Evolutionary conservation across 1,140 invertebrate species (phyloP).

Genomic region (Lepidurus packardi): DNA sequence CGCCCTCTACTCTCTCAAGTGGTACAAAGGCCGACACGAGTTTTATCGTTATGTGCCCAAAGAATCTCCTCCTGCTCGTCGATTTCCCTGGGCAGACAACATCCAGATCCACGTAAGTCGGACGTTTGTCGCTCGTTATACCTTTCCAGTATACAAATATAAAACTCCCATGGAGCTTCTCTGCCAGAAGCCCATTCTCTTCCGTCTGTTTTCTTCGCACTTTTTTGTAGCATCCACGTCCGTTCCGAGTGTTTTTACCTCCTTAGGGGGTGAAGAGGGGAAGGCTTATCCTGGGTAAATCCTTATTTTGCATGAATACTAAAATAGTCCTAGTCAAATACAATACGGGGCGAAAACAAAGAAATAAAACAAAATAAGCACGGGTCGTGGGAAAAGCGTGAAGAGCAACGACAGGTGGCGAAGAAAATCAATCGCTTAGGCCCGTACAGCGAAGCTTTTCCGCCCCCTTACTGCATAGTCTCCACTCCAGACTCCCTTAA

Average conservation of each 20-base stretch:
- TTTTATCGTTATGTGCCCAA: conserved; percentile 33
- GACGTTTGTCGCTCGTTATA: not conserved
- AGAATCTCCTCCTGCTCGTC: conserved; percentile 18
- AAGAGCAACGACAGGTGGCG: not conserved
- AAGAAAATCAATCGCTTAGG: not conserved
- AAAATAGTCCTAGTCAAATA: too few relatives aligned
- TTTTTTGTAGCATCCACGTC: too few relatives aligned
- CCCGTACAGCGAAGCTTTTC: not conserved
- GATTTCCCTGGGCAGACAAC: conserved; percentile 29
- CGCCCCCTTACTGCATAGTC: not conserved
- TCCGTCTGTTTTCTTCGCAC: too few relatives aligned
- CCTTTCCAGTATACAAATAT: not conserved
- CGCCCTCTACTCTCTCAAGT: conserved; percentile 69
- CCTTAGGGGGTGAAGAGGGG: too few relatives aligned
- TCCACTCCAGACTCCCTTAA: too few relatives aligned
- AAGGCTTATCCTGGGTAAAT: too few relatives aligned
- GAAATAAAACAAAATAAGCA: too few relatives aligned
- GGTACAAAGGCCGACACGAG: conserved; percentile 64
- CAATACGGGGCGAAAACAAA: too few relatives aligned
- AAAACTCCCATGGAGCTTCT: not conserved
- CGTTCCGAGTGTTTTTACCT: too few relatives aligned
- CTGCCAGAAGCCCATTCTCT: too few relatives aligned
- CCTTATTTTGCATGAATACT: too few relatives aligned
- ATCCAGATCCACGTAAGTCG: conserved; percentile 31
- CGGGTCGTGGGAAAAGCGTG: not conserved